Evolutionary conservation across 2,797 vertebrate genomes (phyloP), one percentile per base, ranked within the genome.

Genomic region (Cercopithecus mitis): DNA sequence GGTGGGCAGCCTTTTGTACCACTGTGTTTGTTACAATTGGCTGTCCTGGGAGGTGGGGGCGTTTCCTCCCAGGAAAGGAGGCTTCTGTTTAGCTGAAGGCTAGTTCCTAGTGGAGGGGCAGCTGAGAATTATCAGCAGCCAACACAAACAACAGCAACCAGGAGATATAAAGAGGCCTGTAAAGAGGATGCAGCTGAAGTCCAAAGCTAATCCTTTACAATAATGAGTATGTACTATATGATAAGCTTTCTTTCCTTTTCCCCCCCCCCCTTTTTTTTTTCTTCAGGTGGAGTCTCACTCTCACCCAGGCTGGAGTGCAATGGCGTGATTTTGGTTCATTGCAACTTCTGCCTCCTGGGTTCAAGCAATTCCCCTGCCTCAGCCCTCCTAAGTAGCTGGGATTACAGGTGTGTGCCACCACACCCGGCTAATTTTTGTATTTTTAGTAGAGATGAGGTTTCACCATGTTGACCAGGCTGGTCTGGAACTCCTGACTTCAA

Each of bases 41-140:
- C 83, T 96, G 89, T 61, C 61, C 64, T 50, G 39, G 19, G 33
- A 41, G 25, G 52, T 15, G 50, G 41, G 33, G 77, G 9, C 0
- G 25, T 22, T 86, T n/a, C 43, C 39, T 81, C 52, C 30, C 4
- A 19, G 24, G 10, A n/a, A 43, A 19, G 12, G 25, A 85, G 64
- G 41, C 30, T 19, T 52, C 83, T 75, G 57, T 82, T 82, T 82
- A 67, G 55, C 73, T 61, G 75, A 80, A 83, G 8, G 13, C 72
- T 84, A 17, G 10, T n/a, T 82, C 47, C 61, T 39, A 14, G 14
- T 19, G 33, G 6, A 50, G 61, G 19, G 14, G 33, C 45, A 91
- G 93, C 86, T 91, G 82, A 85, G 77, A 15, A 33, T 61, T 50
- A 39, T 86, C 72, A 30, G 5, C 75, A 58, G 13, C 30, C 20